Base-by-base conservation (phyloP, 2,797 vertebrate species). In the Merluccius polli region DNA sequence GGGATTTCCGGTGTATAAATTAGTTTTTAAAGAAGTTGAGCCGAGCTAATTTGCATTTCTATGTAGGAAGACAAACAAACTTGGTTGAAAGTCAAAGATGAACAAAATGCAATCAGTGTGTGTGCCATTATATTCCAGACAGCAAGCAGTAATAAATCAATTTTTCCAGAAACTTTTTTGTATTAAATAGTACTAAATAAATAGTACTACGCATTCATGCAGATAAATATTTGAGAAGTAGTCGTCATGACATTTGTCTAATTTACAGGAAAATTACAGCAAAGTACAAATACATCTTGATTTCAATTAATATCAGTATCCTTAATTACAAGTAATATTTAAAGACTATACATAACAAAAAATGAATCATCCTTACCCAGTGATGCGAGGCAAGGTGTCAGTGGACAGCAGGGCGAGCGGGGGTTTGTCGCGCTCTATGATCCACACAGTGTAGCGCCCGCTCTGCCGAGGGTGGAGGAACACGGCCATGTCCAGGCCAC, bases 381-480 rank as follows among this genome's bases (percentile, higher is more conserved):
- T 91, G 84, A 93, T 92, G 79, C 77, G 90, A 0, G 92, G 92
- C 69, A 93, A 82, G 0, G 92, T 89, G 79, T 93, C 91, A 0
- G 93, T 93, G 73, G 93, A 93, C 82, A 95, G 90, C 79, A 94
- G 89, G 68, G 87, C 78, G 11, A 90, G 82, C 0, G 92, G 91
- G 0, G 81, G 79, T 86, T 94, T 92, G 87, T 94, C 93, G 67
- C 94, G 85, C 89, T 93, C 91, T 59, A 92, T 89, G 27, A 94
- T 90, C 92, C 92, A 92, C 73, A 93, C 89, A 41, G 92, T 94
- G 85, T 94, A 95, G 13, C 86, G 90, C 0, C 94, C 94, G 2
- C 86, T 94, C 81, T 93, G 93, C 79, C 84, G 87, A 7, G 93
- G 93, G 79, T 94, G 93, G 30, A 95, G 87, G 86, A 94, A 93